A percentile compares a stretch with the other conserved stretches of the same genome.
These are phyloP conservation scores for Novumbra hubbsi DNA, from an alignment of 2,797 vertebrate species.

Conservation along the genomic window DNA sequence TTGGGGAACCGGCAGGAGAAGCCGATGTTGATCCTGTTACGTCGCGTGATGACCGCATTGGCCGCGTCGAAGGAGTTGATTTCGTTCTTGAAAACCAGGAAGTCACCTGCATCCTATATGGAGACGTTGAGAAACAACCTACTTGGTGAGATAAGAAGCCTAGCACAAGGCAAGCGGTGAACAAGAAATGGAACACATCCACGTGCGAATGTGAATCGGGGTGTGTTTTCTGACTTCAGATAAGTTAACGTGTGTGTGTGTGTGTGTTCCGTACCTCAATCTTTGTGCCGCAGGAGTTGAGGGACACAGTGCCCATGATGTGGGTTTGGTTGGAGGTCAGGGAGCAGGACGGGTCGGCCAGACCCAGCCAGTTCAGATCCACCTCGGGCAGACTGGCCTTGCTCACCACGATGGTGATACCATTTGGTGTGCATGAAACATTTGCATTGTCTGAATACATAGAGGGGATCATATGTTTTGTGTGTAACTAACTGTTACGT, in stretches of 20 bases:
- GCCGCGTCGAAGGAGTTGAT: constrained; percentile 60
- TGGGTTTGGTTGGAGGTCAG: constrained; percentile 67
- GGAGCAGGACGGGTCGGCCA: constrained; percentile 62
- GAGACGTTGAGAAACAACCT: neutral
- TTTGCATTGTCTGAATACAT: constrained; percentile 52
- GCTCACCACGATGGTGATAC: constrained; percentile 61
- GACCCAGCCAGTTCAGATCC: constrained; percentile 58
- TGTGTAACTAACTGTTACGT: neutral
- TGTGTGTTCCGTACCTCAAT: constrained; percentile 52
- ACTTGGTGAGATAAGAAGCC: neutral
- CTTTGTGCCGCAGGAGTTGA: constrained; percentile 67
- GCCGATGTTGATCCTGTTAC: constrained; percentile 44
- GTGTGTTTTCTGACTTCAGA: too few relatives aligned
- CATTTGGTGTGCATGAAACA: constrained; percentile 54
- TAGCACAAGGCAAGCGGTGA: constrained; percentile 10
- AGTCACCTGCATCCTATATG: constrained; percentile 62
- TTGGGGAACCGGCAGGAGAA: constrained; percentile 70
- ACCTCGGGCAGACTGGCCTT: constrained; percentile 61
- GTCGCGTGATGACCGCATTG: constrained; percentile 52
- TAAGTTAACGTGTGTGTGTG: neutral
- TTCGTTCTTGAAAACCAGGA: constrained; percentile 62
- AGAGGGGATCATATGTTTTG: neutral
- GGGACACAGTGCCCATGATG: constrained; percentile 62
- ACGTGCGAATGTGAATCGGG: neutral
- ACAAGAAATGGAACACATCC: neutral